A percentile compares a stretch with the other conserved stretches of the same genome.
Conservation (phyloP, 2,113 vertebrate species). For the Rhinichthys klamathensis region DNA sequence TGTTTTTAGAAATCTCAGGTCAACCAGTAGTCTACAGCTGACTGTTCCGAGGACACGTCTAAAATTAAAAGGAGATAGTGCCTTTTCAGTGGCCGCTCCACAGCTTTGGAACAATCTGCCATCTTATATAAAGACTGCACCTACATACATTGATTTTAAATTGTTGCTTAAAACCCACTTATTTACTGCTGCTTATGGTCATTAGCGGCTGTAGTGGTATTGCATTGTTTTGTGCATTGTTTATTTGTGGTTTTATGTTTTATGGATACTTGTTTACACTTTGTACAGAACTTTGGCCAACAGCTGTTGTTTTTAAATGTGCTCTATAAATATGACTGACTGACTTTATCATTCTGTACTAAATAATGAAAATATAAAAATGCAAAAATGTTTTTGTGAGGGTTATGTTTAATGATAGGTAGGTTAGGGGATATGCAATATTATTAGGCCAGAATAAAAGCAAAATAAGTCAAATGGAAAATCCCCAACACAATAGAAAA, state of each 20-base stretch:
- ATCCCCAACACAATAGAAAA: neutral
- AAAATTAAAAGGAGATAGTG: neutral
- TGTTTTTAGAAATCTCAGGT: too few species aligned
- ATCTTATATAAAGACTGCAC: neutral
- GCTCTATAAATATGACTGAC: too few species aligned
- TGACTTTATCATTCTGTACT: neutral
- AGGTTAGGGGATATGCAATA: neutral
- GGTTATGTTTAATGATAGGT: neutral
- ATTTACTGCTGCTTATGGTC: too few species aligned
- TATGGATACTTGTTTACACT: too few species aligned
- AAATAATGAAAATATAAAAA: neutral
- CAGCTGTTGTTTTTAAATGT: too few species aligned
- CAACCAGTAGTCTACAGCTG: too few species aligned
- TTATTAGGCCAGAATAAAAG: neutral
- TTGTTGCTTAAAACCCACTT: neutral
- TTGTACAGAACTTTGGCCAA: too few species aligned
- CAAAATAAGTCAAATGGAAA: neutral
- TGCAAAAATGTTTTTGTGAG: neutral
- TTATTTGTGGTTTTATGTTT: too few species aligned
- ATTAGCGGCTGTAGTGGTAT: too few species aligned
- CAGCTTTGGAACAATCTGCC: neutral
- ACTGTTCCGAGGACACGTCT: neutral
- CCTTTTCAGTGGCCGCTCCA: neutral
- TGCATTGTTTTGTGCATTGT: too few species aligned
- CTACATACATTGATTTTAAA: neutral